Conservation (phyloP, 2,113 vertebrate species). For the Abramis brama region DNA sequence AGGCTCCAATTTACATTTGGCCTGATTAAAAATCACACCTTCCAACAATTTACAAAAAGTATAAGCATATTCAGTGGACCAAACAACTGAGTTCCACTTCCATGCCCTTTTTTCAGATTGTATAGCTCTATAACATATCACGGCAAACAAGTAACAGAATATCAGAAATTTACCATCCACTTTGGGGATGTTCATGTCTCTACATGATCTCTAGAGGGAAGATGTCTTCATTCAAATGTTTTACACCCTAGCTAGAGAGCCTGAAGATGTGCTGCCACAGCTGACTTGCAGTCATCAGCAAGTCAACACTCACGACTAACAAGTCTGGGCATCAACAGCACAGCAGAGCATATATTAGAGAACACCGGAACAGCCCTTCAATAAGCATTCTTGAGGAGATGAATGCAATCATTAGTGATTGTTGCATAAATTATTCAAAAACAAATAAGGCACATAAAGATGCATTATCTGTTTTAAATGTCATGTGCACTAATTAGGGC, state of each 20-base stretch:
- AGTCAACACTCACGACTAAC: conserved; percentile 35
- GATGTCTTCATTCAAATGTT: conserved; percentile 30
- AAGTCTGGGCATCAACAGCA: conserved; percentile 42
- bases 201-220: conserved; percentile 39
- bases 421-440: conserved; percentile 4
- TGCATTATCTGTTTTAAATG: conserved; percentile 9
- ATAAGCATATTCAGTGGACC: not conserved
- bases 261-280: conserved; percentile 45
- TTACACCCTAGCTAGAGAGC: conserved; percentile 41
- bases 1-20: not conserved
- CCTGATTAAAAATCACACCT: not conserved
- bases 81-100: not conserved
- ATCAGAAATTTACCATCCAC: not conserved
- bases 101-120: not conserved
- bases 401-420: not conserved
- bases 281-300: conserved; percentile 28
- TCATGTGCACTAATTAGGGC: not conserved
- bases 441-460: not conserved
- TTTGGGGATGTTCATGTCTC: conserved; percentile 20
- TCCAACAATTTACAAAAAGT: not conserved
- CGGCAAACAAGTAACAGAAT: not conserved
- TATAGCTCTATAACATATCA: not conserved
- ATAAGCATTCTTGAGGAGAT: not conserved
- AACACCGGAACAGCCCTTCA: not conserved
- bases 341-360: not conserved